phyloP scores from a whole-genome alignment of 2,797 vertebrate genomes.

The Muscicapa comitata region DNA sequence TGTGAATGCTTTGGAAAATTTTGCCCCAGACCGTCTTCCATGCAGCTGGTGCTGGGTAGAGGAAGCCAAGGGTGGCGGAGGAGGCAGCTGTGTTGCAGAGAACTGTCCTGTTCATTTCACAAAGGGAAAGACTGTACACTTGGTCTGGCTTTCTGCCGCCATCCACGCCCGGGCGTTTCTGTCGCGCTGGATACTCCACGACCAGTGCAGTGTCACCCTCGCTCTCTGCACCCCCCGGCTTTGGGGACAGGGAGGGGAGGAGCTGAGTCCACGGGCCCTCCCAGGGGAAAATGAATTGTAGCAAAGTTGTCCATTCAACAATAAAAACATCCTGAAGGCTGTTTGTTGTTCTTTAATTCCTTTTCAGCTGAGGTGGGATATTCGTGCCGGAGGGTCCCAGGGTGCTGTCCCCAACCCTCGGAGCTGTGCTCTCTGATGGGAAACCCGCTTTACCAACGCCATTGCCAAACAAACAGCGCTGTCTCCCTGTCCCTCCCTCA shows the following conservation, averaged over 20 bases:
- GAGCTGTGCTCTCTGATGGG: too few species aligned
- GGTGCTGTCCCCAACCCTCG: rapidly evolving
- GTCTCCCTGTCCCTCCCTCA: rapidly evolving
- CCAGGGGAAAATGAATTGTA: background rate
- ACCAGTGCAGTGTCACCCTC: rapidly evolving
- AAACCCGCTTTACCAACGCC: background rate
- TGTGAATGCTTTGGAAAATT: background rate
- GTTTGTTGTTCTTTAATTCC: rapidly evolving
- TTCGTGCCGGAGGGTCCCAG: rapidly evolving
- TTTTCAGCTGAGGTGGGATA: rapidly evolving
- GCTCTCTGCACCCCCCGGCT: rapidly evolving
- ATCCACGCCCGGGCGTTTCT: rapidly evolving
- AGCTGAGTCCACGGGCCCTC: background rate
- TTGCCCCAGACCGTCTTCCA: constrained; percentile 15
- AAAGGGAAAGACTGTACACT: background rate
- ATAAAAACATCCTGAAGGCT: background rate
- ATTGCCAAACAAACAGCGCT: too few species aligned
- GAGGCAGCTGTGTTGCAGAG: background rate
- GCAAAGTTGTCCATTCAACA: background rate
- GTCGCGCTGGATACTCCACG: rapidly evolving
- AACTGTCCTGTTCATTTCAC: constrained; percentile 29
- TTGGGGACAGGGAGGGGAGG: rapidly evolving
- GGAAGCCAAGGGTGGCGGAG: rapidly evolving
- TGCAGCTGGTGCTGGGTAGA: background rate
- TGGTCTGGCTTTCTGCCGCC: background rate